Percentiles rank a stretch among this genome's conserved stretches.
These are phyloP conservation scores for Syngnathus scovelli DNA, from an alignment of 2,113 vertebrate genomes.

Conservation along the genomic window DNA sequence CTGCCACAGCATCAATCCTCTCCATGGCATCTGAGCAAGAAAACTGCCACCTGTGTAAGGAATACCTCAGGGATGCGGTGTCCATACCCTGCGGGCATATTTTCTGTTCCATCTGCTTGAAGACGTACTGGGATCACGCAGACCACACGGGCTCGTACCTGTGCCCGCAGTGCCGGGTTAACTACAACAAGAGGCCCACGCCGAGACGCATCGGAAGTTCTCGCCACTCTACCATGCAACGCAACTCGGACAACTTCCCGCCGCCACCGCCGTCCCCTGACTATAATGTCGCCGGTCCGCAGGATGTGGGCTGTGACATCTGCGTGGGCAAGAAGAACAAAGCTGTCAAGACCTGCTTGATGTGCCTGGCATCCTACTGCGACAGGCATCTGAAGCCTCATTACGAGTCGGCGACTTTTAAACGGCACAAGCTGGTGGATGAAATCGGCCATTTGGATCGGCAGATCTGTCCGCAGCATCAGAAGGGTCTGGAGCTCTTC, in stretches of 20 bases:
- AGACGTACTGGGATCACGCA: constrained; percentile 77
- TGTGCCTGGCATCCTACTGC: constrained; percentile 90
- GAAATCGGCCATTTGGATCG: constrained; percentile 61
- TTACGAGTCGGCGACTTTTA: constrained; percentile 79
- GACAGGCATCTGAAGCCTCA: constrained; percentile 84
- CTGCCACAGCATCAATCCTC: not conserved
- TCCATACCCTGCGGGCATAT: constrained; percentile 73
- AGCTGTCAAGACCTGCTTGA: constrained; percentile 82
- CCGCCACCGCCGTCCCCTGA: constrained; percentile 71
- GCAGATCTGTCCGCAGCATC: constrained; percentile 74
- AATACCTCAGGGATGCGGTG: constrained; percentile 69
- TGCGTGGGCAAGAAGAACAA: constrained; percentile 77
- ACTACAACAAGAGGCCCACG: constrained; percentile 72
- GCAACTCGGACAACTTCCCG: constrained; percentile 53
- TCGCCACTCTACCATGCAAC: constrained; percentile 40
- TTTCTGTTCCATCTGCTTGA: constrained; percentile 73
- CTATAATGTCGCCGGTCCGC: constrained; percentile 72
- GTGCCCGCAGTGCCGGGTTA: constrained; percentile 71
- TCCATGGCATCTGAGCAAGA: constrained; percentile 69
- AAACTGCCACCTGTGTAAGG: constrained; percentile 72
- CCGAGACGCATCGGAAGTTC: constrained; percentile 60
- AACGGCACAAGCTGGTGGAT: constrained; percentile 84
- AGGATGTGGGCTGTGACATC: constrained; percentile 74
- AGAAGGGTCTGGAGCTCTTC: constrained; percentile 76
- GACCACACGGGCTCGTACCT: constrained; percentile 63